phyloP scores from a whole-genome alignment of 2,888 invertebrate genomes.

The Oeneis ivallda region DNA sequence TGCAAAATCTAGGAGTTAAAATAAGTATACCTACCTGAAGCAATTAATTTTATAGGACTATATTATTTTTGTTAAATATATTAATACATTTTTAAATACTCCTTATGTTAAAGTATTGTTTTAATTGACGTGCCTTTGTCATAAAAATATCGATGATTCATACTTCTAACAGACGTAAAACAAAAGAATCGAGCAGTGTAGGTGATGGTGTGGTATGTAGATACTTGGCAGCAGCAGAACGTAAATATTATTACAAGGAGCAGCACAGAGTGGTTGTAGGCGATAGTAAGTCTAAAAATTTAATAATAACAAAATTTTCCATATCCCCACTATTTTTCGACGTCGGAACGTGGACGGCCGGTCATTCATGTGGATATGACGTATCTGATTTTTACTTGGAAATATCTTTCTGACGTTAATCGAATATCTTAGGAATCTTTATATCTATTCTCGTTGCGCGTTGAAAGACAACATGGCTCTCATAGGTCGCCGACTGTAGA shows the following conservation, averaged over 20 bases:
- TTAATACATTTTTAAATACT: constrained; percentile 37
- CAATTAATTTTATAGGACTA: constrained; percentile 33
- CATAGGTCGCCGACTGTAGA: constrained; percentile 34
- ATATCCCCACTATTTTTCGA: constrained; percentile 37
- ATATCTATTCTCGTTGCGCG: constrained; percentile 47
- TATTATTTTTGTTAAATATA: constrained; percentile 30
- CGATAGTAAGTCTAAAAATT: constrained; percentile 25
- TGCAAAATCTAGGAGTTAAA: constrained; percentile 40
- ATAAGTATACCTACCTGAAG: neutral
- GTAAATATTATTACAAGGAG: constrained; percentile 33
- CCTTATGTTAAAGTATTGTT: constrained; percentile 37
- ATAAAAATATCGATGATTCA: neutral
- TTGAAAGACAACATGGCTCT: constrained; percentile 38
- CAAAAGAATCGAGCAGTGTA: constrained; percentile 30
- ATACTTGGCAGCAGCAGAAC: constrained; percentile 28
- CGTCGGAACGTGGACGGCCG: constrained; percentile 43
- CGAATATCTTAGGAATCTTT: constrained; percentile 45
- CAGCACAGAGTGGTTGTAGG: constrained; percentile 7
- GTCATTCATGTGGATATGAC: constrained; percentile 71
- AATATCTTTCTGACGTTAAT: constrained; percentile 41
- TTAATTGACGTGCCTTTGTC: constrained; percentile 11
- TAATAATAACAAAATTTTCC: constrained; percentile 36
- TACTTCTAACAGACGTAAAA: constrained; percentile 4
- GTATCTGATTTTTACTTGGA: constrained; percentile 51
- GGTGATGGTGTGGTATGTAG: constrained; percentile 17